These are phyloP conservation scores for Oncorhynchus tshawytscha DNA, from an alignment of 2,113 vertebrate genomes.

Conservation along the genomic window DNA sequence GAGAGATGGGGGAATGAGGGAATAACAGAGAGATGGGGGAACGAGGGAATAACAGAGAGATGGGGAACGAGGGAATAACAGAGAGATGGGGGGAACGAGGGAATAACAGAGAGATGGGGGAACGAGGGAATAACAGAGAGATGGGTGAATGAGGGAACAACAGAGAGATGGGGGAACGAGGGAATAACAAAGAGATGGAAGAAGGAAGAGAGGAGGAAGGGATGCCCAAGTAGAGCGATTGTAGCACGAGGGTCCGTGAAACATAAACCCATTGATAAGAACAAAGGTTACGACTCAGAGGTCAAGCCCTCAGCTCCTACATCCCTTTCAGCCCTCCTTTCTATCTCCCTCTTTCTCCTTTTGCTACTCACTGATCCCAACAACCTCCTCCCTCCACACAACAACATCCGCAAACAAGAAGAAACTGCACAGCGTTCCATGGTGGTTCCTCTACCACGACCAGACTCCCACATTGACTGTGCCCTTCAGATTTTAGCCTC, in stretches of 20 bases:
- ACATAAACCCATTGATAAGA: constrained; percentile 59
- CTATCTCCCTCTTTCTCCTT: constrained; percentile 36
- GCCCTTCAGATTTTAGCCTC: constrained; percentile 10
- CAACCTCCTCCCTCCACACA: constrained; percentile 39
- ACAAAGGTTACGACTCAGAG: constrained; percentile 71
- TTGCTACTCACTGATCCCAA: constrained; percentile 53
- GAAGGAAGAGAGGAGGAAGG: constrained; percentile 2
- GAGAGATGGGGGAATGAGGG: no score
- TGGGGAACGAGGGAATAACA: no score
- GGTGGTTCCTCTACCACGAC: constrained; percentile 16
- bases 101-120: no score
- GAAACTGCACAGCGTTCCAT: constrained; percentile 1
- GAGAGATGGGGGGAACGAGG: no score
- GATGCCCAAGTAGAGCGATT: constrained; percentile 29
- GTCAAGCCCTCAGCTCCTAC: constrained; percentile 52
- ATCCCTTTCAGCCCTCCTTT: constrained; percentile 48
- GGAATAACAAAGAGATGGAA: background rate
- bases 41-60: no score
- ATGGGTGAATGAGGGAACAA: no score
- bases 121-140: no score
- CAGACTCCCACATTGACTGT: constrained; percentile 12
- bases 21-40: no score
- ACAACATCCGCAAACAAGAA: constrained; percentile 26
- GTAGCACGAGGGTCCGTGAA: constrained; percentile 41
- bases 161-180: no score